phyloP scores from a whole-genome alignment of 2,113 vertebrate species.

The Aramus guarauna region DNA sequence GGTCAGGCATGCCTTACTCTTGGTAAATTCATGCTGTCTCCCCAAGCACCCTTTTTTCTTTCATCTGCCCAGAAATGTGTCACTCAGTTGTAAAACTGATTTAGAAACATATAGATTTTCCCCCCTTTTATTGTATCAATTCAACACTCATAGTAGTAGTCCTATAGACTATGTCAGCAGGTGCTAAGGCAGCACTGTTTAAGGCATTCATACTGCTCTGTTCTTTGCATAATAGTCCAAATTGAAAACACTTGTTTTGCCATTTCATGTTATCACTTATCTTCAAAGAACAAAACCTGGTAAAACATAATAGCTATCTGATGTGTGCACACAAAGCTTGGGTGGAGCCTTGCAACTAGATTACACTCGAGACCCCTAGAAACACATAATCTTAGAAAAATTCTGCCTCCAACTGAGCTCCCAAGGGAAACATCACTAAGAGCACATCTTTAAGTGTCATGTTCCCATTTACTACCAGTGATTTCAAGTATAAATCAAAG shows the following conservation, averaged over 20 bases:
- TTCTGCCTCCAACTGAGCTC: not conserved
- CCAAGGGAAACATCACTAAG: not conserved
- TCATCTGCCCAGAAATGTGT: not conserved
- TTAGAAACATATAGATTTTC: not conserved
- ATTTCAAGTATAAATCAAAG: conserved; percentile 12
- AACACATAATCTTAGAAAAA: not conserved
- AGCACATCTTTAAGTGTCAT: not conserved
- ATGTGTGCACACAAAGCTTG: not conserved
- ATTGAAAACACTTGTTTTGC: not conserved
- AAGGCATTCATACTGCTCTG: not conserved
- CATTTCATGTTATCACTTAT: not conserved
- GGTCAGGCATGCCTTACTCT: not conserved
- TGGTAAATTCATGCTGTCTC: not conserved
- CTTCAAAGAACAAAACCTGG: not conserved
- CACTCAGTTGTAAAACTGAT: not conserved
- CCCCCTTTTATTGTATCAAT: not conserved
- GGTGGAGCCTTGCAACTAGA: not conserved
- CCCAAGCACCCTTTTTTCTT: not conserved
- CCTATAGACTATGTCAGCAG: not conserved
- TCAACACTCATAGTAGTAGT: not conserved
- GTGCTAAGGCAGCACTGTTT: not conserved
- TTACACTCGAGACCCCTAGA: not conserved
- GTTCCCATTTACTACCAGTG: not conserved
- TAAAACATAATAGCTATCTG: not conserved
- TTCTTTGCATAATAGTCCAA: not conserved